These are phyloP conservation scores for Odontesthes bonariensis DNA, from an alignment of 2,113 vertebrate species.

Conservation along the genomic window DNA sequence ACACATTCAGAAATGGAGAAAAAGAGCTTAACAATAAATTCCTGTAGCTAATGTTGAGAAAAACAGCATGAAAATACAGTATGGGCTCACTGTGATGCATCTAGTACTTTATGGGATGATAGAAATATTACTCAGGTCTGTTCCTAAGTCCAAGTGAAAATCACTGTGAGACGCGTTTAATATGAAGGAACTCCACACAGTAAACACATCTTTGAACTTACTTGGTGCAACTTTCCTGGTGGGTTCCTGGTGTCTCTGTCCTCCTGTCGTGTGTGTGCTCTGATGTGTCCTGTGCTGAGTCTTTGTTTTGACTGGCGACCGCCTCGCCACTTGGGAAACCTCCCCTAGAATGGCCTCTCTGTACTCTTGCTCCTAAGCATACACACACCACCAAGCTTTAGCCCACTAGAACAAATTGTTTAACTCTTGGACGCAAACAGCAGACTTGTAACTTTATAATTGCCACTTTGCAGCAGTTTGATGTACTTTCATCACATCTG, in stretches of 20 bases:
- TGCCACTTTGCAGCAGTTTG: too few relatives aligned
- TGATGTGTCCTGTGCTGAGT: constrained; percentile 61
- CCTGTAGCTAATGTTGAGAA: too few relatives aligned
- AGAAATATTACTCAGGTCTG: not conserved
- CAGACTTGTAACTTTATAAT: not conserved
- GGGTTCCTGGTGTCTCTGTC: constrained; percentile 66
- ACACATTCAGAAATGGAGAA: too few relatives aligned
- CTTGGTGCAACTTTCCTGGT: constrained; percentile 84
- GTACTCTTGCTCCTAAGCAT: constrained; percentile 86
- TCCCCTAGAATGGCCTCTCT: constrained; percentile 85
- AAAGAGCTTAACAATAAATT: too few relatives aligned
- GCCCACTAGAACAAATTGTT: not conserved
- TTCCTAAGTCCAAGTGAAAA: not conserved
- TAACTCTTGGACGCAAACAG: not conserved
- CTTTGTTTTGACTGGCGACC: constrained; percentile 77
- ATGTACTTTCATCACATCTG: too few relatives aligned
- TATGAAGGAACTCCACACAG: not conserved
- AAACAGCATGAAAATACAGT: too few relatives aligned
- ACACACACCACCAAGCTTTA: constrained; percentile 9
- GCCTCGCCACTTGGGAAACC: constrained; percentile 72
- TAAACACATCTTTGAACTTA: constrained; percentile 74
- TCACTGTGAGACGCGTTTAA: not conserved
- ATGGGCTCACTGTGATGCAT: too few relatives aligned
- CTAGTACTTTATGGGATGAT: not conserved
- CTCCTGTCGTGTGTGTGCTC: constrained; percentile 67